Conservation (phyloP, 1,140 invertebrate species). For the Aphelenchoides avenae region DNA sequence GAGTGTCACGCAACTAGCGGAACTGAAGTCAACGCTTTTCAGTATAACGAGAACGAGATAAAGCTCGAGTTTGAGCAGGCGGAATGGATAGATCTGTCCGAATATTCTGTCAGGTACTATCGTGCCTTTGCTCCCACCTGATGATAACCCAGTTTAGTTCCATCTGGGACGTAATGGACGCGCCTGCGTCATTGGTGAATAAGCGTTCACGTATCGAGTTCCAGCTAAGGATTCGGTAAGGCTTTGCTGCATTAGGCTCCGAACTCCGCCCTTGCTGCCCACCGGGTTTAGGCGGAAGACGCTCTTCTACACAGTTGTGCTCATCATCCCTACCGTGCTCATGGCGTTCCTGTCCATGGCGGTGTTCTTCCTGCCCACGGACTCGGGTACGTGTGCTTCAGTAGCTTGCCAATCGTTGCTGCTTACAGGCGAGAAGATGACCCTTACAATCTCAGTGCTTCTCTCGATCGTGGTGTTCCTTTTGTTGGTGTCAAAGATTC, state of each 20-base stretch:
- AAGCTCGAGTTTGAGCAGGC: slow-evolving; percentile 59
- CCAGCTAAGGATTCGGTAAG: slow-evolving; percentile 53
- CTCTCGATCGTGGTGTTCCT: slow-evolving; percentile 98
- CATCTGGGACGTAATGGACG: slow-evolving; percentile 97
- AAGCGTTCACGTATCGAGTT: slow-evolving; percentile 55
- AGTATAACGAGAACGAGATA: slow-evolving; percentile 83
- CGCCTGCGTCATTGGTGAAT: slow-evolving; percentile 73
- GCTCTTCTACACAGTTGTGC: slow-evolving; percentile 39
- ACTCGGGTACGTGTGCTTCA: slow-evolving; percentile 90
- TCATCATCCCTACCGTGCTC: slow-evolving; percentile 43
- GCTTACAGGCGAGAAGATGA: slow-evolving; percentile 67
- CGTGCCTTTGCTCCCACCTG: not conserved
- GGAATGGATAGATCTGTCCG: slow-evolving; percentile 84
- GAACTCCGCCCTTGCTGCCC: no score
- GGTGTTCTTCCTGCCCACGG: slow-evolving; percentile 91
- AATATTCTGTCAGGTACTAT: slow-evolving; percentile 69
- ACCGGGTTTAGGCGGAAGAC: no score
- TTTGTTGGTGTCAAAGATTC: slow-evolving; percentile 92
- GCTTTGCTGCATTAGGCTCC: not conserved
- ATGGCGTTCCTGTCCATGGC: slow-evolving; percentile 66
- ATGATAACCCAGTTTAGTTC: slow-evolving; percentile 67
- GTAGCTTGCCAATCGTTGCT: slow-evolving; percentile 72
- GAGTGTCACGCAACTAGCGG: no score
- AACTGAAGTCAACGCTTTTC: slow-evolving; percentile 70
- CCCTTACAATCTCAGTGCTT: slow-evolving; percentile 67